A percentile compares a stretch with the other conserved stretches of the same genome.
Conservation (phyloP, 1,140 invertebrate genomes). For the Trinorchestia longiramus region DNA sequence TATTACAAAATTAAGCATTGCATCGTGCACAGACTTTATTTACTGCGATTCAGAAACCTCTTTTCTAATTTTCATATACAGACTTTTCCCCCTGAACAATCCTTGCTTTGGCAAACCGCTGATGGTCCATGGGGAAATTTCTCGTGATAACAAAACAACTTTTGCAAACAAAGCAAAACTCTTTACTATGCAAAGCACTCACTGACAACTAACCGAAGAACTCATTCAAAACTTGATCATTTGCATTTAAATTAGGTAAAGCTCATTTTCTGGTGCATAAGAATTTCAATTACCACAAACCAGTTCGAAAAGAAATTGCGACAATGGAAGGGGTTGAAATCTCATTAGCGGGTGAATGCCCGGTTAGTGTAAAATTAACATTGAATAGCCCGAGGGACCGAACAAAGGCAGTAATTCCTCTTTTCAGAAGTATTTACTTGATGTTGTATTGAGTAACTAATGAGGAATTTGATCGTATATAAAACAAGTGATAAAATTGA, state of each 20-base stretch:
- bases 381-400: neutral
- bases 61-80: neutral
- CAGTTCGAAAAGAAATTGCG: neutral
- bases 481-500: no score
- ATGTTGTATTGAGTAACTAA: neutral
- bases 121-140: neutral
- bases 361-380: neutral
- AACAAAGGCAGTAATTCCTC: neutral
- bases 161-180: neutral
- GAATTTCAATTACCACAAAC: neutral
- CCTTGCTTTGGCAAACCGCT: neutral
- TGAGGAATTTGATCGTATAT: neutral
- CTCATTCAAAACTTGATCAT: neutral
- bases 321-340: neutral
- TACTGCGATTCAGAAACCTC: neutral
- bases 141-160: neutral
- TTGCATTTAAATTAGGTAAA: neutral
- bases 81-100: neutral
- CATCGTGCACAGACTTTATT: neutral
- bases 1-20: no score
- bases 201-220: neutral
- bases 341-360: neutral
- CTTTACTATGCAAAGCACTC: neutral
- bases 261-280: neutral
- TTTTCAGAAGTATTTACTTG: neutral